A percentile compares a stretch with the other conserved stretches of the same genome.
Evolutionary conservation across 1,140 invertebrate species (phyloP).

Genomic region (Propsilocerus akamusi): DNA sequence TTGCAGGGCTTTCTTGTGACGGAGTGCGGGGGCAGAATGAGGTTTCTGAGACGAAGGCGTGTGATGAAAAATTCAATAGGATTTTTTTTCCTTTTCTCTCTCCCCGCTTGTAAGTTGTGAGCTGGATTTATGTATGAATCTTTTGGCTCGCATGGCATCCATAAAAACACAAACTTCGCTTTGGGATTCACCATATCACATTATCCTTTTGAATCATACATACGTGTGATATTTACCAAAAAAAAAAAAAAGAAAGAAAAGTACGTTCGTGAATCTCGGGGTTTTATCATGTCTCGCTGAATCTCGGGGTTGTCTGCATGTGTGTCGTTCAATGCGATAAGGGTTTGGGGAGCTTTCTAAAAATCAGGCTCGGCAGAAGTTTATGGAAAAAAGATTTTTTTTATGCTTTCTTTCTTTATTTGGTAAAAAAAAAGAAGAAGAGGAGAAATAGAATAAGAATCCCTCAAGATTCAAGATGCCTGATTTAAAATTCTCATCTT

Average conservation of each 20-base stretch:
- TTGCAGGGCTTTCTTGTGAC: too few relatives aligned
- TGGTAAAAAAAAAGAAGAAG: neutral
- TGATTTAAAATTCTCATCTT: slow-evolving; percentile 1
- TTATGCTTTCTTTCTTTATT: neutral
- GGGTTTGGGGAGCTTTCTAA: neutral
- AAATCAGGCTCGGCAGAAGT: neutral
- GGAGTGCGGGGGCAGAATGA: neutral
- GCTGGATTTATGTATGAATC: slow-evolving; percentile 2
- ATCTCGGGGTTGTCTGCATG: neutral
- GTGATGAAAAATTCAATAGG: slow-evolving; percentile 3
- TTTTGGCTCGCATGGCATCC: neutral
- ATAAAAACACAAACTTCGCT: slow-evolving; percentile 2
- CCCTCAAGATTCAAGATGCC: neutral
- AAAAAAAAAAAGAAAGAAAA: neutral
- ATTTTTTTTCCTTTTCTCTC: neutral
- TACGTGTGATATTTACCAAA: neutral
- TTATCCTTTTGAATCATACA: slow-evolving; percentile 2
- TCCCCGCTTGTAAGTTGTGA: neutral
- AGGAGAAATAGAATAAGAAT: neutral
- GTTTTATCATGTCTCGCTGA: neutral
- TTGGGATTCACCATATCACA: slow-evolving; percentile 3
- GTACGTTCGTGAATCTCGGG: too few relatives aligned
- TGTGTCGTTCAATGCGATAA: neutral
- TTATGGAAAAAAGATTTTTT: neutral
- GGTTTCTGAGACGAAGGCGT: too few relatives aligned